phyloP scores from a whole-genome alignment of 2,888 invertebrate genomes.

The Danaus chrysippus region DNA sequence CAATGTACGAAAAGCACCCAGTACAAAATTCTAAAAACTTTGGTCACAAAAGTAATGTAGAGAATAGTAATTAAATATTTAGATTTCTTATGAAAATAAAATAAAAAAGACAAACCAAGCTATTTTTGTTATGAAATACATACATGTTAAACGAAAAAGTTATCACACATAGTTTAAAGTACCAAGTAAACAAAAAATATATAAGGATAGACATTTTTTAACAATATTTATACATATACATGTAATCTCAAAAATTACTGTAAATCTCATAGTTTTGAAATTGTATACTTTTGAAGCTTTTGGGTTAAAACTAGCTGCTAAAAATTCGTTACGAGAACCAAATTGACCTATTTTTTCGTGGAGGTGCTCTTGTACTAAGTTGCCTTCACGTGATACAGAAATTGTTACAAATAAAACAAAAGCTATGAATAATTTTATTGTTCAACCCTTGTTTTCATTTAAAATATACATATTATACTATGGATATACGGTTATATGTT shows the following conservation, averaged over 20 bases:
- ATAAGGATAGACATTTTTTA: no score
- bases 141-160: no score
- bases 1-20: no score
- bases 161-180: no score
- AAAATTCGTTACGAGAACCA: constrained; percentile 10
- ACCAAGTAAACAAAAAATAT: no score
- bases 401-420: constrained; percentile 31
- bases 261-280: neutral
- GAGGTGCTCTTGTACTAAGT: constrained; percentile 24
- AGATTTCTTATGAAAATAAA: no score
- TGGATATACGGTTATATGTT: neutral
- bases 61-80: no score
- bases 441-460: neutral
- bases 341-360: constrained; percentile 39
- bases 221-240: no score
- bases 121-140: no score
- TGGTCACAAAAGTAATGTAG: no score
- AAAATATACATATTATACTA: neutral
- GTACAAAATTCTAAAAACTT: no score
- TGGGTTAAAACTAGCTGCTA: neutral
- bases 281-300: neutral
- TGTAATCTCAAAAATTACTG: neutral
- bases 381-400: constrained; percentile 38
- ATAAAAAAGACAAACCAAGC: no score
- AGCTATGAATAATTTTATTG: constrained; percentile 27